A percentile compares a stretch with the other conserved stretches of the same genome.
Conservation (phyloP, 2,797 vertebrate species). For the Ceyx erithaca region DNA sequence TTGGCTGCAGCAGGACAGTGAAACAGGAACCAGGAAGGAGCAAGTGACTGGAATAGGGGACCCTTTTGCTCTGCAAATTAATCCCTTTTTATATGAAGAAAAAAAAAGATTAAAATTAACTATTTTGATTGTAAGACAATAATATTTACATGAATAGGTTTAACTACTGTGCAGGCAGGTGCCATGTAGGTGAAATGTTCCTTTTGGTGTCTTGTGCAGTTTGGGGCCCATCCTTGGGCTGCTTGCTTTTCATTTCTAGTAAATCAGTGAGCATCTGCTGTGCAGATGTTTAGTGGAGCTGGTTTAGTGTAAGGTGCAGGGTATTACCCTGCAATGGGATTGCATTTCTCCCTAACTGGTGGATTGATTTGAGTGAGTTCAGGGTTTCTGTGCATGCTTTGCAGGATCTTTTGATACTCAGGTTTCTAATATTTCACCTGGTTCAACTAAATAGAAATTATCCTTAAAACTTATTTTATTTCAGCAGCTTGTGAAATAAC, state of each 20-base stretch:
- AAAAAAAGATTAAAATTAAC: neutral
- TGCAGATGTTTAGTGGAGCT: neutral
- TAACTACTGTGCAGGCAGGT: neutral
- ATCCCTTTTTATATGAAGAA: neutral
- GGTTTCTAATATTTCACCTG: neutral
- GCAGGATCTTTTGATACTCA: neutral
- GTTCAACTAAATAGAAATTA: neutral
- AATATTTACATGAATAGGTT: conserved; percentile 2
- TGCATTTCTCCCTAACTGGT: neutral
- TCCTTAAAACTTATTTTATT: neutral
- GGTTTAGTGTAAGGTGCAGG: neutral
- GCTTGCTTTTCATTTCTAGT: neutral
- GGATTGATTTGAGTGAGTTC: rapidly evolving
- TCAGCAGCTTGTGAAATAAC: neutral
- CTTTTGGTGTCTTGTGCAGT: neutral
- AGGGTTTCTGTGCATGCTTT: neutral
- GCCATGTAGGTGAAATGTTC: rapidly evolving
- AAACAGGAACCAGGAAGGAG: conserved; percentile 13
- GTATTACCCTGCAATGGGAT: rapidly evolving
- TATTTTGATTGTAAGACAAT: neutral
- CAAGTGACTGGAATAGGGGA: neutral
- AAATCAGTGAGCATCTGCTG: neutral
- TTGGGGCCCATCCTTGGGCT: neutral
- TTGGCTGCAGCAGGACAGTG: neutral
- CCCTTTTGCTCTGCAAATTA: conserved; percentile 43